These are phyloP conservation scores for Pristionchus japonicus DNA, from an alignment of 2,888 invertebrate species.

Conservation along the genomic window DNA sequence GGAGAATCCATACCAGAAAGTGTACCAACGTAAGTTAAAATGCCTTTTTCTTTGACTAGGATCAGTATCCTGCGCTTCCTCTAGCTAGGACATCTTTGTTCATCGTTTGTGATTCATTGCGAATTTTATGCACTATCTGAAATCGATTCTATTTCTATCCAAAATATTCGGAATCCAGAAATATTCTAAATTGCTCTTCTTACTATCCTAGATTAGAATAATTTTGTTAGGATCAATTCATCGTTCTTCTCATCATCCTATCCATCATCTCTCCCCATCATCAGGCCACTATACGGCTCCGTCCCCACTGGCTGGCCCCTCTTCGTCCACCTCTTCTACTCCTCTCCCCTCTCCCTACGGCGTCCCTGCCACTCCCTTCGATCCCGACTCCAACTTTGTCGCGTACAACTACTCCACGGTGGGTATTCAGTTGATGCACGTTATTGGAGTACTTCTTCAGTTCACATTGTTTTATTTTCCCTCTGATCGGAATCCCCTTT, in stretches of 20 bases:
- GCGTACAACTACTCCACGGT: slow-evolving; percentile 46
- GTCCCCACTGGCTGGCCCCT: background rate
- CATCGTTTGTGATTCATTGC: too few relatives aligned
- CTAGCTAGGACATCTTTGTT: too few relatives aligned
- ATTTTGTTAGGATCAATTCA: too few relatives aligned
- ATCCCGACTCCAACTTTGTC: slow-evolving; percentile 43
- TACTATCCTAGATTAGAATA: too few relatives aligned
- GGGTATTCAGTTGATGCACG: background rate
- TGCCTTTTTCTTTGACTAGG: background rate
- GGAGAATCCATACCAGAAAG: slow-evolving; percentile 33
- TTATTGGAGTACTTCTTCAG: too few relatives aligned
- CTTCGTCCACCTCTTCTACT: background rate
- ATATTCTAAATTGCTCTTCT: too few relatives aligned
- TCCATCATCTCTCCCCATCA: background rate
- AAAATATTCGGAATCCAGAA: too few relatives aligned
- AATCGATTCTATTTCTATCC: too few relatives aligned
- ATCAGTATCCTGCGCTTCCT: too few relatives aligned
- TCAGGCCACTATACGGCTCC: background rate
- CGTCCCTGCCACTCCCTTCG: background rate
- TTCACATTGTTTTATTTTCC: background rate
- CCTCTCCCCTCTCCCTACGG: background rate
- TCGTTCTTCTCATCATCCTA: too few relatives aligned
- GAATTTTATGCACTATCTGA: too few relatives aligned
- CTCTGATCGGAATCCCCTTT: too few relatives aligned
- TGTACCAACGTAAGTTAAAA: slow-evolving; percentile 19